Conservation (phyloP, 2,113 vertebrate genomes). For the Nesospiza acunhae region DNA sequence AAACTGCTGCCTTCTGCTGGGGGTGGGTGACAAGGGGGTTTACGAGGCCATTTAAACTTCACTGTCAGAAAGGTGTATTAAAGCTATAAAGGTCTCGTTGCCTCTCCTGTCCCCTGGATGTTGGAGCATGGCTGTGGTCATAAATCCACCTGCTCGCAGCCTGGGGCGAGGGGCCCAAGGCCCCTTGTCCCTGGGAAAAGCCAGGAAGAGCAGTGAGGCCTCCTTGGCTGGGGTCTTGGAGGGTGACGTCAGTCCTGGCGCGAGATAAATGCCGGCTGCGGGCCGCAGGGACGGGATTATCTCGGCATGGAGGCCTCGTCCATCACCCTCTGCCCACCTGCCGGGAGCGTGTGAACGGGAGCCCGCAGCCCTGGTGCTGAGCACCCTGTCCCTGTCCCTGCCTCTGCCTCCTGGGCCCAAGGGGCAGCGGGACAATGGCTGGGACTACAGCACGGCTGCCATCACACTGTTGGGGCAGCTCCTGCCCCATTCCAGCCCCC, state of each 20-base stretch:
- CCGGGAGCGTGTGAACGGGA: fast-evolving
- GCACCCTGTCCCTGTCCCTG: neutral
- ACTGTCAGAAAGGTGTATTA: slow-evolving; percentile 68
- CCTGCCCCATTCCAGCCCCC: neutral
- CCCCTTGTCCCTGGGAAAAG: slow-evolving; percentile 23
- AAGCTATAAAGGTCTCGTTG: slow-evolving; percentile 33
- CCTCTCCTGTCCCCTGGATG: slow-evolving; percentile 4
- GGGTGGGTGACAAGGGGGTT: slow-evolving; percentile 15
- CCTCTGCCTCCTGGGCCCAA: fast-evolving
- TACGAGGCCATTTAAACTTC: slow-evolving; percentile 65
- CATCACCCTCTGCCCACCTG: neutral
- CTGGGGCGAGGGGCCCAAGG: neutral
- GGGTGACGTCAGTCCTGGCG: slow-evolving; percentile 14
- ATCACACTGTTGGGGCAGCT: fast-evolving
- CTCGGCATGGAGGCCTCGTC: neutral
- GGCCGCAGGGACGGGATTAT: neutral
- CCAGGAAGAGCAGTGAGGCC: neutral
- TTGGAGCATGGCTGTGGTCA: neutral
- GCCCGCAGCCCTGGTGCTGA: fast-evolving
- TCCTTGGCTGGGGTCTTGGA: neutral
- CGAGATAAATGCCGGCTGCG: neutral
- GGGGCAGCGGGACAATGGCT: neutral
- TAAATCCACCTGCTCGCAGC: slow-evolving; percentile 53
- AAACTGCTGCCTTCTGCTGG: slow-evolving; percentile 51
- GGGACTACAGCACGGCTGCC: fast-evolving